These are phyloP conservation scores for Xestia xanthographa DNA, from an alignment of 2,888 invertebrate species.

Conservation along the genomic window DNA sequence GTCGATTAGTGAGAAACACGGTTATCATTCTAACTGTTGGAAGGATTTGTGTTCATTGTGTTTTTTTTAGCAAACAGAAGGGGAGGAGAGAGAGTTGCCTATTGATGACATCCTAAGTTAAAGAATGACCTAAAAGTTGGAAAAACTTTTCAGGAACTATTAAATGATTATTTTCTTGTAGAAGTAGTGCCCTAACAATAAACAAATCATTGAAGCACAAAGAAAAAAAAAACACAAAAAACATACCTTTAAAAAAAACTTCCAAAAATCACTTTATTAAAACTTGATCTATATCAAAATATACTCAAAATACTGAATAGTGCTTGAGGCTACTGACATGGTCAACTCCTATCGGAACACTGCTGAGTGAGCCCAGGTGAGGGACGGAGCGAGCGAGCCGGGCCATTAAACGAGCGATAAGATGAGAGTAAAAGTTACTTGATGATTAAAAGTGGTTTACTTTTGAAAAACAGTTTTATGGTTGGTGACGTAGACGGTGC, in stretches of 20 bases:
- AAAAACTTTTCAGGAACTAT: neutral
- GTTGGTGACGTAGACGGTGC: conserved; percentile 12
- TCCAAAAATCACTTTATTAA: conserved; percentile 24
- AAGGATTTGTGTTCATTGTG: neutral
- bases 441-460: conserved; percentile 48
- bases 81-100: too few relatives aligned
- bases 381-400: conserved; percentile 47
- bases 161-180: neutral
- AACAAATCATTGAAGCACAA: neutral
- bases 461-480: conserved; percentile 45
- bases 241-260: conserved; percentile 52
- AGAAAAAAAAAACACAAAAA: neutral
- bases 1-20: neutral
- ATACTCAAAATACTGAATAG: conserved; percentile 40
- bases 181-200: neutral
- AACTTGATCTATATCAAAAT: conserved; percentile 46
- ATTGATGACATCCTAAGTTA: neutral
- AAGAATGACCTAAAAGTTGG: too few relatives aligned
- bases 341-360: conserved; percentile 59
- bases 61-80: neutral
- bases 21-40: neutral
- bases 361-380: conserved; percentile 57
- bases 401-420: conserved; percentile 64
- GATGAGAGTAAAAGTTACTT: conserved; percentile 45
- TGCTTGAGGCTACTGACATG: conserved; percentile 60